Evolutionary conservation across 1,140 invertebrate genomes (phyloP).

Genomic region (Papilio polyxenes): DNA sequence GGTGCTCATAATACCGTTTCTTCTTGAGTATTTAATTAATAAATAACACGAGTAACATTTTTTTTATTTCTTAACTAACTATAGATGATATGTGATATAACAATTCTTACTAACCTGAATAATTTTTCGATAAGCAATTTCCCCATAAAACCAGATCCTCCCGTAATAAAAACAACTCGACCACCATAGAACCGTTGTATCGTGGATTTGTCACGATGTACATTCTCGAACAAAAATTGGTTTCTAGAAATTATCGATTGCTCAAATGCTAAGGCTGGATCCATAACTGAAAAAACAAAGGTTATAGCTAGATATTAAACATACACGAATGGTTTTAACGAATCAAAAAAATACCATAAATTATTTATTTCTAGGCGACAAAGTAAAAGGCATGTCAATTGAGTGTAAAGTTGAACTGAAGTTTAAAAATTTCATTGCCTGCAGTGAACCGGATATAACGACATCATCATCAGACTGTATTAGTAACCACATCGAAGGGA

Average conservation of each 20-base stretch:
- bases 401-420: neutral
- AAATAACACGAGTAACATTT: too few relatives aligned
- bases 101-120: neutral
- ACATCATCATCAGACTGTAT: neutral
- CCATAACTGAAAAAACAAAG: neutral
- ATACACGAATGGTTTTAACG: neutral
- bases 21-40: too few relatives aligned
- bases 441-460: neutral
- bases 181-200: conserved; percentile 66
- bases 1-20: too few relatives aligned
- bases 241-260: conserved; percentile 15
- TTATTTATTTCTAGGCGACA: neutral
- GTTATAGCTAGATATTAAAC: neutral
- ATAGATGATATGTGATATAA: too few relatives aligned
- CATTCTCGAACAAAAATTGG: conserved; percentile 26
- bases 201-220: conserved; percentile 22
- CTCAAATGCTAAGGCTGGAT: conserved; percentile 30
- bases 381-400: neutral
- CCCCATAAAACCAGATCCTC: conserved; percentile 48
- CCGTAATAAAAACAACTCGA: conserved; percentile 80
- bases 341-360: neutral
- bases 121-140: conserved; percentile 28
- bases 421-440: neutral
- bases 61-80: too few relatives aligned
- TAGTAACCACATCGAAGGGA: neutral